These are phyloP conservation scores for Nothocercus nigrocapillus DNA, from an alignment of 2,113 vertebrate species.

Conservation along the genomic window DNA sequence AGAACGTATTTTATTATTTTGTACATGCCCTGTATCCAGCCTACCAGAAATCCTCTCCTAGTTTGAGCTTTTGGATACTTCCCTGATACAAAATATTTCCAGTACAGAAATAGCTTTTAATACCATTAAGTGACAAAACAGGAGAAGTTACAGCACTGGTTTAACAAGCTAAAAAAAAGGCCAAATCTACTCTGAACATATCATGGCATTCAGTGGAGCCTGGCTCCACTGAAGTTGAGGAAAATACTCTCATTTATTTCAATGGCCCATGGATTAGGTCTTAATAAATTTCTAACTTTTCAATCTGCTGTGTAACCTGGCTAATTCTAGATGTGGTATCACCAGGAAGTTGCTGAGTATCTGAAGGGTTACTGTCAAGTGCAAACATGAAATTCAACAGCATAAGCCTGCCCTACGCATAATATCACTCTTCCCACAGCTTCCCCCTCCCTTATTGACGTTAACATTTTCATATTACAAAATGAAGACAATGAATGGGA, in stretches of 20 bases:
- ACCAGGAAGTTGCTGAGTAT: background rate
- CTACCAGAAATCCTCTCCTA: background rate
- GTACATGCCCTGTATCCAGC: background rate
- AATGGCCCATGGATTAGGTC: background rate
- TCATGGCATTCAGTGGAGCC: background rate
- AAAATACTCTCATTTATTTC: background rate
- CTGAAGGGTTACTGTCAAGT: background rate
- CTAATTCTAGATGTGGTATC: background rate
- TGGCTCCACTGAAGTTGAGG: background rate
- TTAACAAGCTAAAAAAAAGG: background rate
- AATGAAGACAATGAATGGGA: background rate
- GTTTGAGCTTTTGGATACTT: background rate
- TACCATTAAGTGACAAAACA: background rate
- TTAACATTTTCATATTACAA: background rate
- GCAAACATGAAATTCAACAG: background rate
- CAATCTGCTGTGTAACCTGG: background rate
- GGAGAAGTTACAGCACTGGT: background rate
- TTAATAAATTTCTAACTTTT: background rate
- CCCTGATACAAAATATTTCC: background rate
- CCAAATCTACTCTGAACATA: background rate
- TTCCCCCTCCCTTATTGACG: background rate
- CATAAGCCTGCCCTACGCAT: background rate
- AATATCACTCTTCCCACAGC: background rate
- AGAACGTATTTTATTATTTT: background rate
- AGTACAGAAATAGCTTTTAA: background rate